phyloP scores from a whole-genome alignment of 2,797 vertebrate species.

The Thamnophis elegans region DNA sequence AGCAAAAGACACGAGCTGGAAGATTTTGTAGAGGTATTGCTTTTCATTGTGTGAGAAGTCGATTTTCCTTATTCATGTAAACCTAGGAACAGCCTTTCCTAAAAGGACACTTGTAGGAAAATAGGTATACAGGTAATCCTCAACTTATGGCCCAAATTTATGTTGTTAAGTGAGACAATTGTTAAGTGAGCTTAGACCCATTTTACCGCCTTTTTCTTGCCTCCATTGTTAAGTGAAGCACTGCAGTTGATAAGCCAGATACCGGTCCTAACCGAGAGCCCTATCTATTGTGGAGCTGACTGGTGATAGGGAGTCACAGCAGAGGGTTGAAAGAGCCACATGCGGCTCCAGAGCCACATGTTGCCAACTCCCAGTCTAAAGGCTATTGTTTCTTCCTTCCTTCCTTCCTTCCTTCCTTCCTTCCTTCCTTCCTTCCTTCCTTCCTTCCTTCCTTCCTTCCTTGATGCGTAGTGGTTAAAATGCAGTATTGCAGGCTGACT shows the following conservation, averaged over 20 bases:
- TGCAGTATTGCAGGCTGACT: too few relatives aligned
- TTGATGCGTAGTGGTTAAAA: too few relatives aligned
- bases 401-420: too few relatives aligned
- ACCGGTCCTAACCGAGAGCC: too few relatives aligned
- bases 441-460: too few relatives aligned
- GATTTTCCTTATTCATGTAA: neutral
- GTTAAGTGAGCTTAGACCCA: neutral
- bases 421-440: too few relatives aligned
- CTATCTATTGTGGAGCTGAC: too few relatives aligned
- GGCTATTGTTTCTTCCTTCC: too few relatives aligned
- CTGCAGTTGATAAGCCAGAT: neutral
- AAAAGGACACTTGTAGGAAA: neutral
- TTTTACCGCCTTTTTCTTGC: neutral
- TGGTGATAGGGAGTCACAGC: too few relatives aligned
- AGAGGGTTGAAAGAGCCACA: too few relatives aligned
- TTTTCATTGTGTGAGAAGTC: neutral
- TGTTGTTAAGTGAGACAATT: neutral
- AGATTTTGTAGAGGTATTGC: slow-evolving; percentile 76
- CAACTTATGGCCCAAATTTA: neutral
- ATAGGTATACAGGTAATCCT: neutral
- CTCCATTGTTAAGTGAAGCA: neutral
- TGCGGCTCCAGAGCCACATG: too few relatives aligned
- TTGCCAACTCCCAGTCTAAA: too few relatives aligned
- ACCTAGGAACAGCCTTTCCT: neutral
- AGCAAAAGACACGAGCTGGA: slow-evolving; percentile 78